Conservation (phyloP, 2,888 invertebrate species). For the Cryptus viduatorius region DNA sequence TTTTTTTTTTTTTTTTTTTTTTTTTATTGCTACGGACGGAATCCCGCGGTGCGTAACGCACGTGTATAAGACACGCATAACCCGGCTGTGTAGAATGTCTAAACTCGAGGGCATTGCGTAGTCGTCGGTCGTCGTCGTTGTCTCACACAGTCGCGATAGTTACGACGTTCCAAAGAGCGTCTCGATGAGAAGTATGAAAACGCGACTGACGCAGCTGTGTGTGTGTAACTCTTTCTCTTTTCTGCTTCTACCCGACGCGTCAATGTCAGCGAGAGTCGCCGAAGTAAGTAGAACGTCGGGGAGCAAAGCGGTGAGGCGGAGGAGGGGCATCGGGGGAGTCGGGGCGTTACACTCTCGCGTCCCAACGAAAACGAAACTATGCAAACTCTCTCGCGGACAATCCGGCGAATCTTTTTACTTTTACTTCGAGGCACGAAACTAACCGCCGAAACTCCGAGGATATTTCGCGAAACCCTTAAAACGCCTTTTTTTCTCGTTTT, state of each 20-base stretch:
- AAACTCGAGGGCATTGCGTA: constrained; percentile 19
- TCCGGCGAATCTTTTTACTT: constrained; percentile 39
- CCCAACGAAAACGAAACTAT: constrained; percentile 66
- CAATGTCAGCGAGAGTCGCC: constrained; percentile 65
- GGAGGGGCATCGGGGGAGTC: constrained; percentile 17
- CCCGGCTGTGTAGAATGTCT: neutral
- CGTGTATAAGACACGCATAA: neutral
- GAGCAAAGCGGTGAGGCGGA: constrained; percentile 13
- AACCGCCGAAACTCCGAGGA: neutral
- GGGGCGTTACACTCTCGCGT: constrained; percentile 62
- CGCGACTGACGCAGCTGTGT: neutral
- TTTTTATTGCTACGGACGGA: constrained; percentile 1
- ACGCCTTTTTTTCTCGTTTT: too few relatives aligned
- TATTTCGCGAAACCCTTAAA: too few relatives aligned
- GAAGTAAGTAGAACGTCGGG: constrained; percentile 49
- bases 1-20: constrained; percentile 26
- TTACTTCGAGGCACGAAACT: constrained; percentile 51
- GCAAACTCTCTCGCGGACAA: constrained; percentile 49
- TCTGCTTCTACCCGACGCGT: constrained; percentile 12
- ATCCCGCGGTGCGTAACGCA: constrained; percentile 2
- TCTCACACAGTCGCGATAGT: constrained; percentile 28
- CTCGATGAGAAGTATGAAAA: neutral
- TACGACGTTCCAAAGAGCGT: constrained; percentile 16
- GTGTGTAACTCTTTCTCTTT: neutral
- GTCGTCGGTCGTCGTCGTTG: constrained; percentile 17